These are phyloP conservation scores for Chrysolina haemoptera DNA, from an alignment of 2,888 invertebrate species.

Conservation along the genomic window DNA sequence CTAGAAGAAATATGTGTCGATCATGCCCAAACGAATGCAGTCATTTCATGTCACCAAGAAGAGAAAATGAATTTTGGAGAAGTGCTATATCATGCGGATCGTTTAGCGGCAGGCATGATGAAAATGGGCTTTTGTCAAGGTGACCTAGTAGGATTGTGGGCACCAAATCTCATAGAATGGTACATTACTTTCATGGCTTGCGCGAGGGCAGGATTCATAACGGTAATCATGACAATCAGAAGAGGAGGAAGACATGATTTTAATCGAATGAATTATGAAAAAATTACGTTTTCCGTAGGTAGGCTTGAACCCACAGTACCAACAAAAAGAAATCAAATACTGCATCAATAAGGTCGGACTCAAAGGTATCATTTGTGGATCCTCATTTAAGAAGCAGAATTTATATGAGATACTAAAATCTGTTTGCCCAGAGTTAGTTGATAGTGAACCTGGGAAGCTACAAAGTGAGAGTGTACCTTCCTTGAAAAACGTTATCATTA, in stretches of 20 bases:
- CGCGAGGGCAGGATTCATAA: conserved; percentile 79
- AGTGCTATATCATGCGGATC: conserved; percentile 74
- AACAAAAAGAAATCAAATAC: conserved; percentile 79
- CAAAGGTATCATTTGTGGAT: conserved; percentile 78
- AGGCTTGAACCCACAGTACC: conserved; percentile 79
- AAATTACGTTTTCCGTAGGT: conserved; percentile 62
- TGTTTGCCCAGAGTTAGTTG: conserved; percentile 75
- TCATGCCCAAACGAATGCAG: conserved; percentile 74
- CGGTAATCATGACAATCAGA: conserved; percentile 70
- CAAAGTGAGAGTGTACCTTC: conserved; percentile 70
- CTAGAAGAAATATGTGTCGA: conserved; percentile 71
- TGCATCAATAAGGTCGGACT: conserved; percentile 81
- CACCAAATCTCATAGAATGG: conserved; percentile 86
- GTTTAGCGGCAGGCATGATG: conserved; percentile 79
- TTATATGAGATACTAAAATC: conserved; percentile 77
- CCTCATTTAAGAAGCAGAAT: conserved; percentile 75
- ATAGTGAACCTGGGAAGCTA: conserved; percentile 70
- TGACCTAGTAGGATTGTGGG: conserved; percentile 86
- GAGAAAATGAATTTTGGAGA: conserved; percentile 72
- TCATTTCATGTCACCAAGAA: conserved; percentile 74
- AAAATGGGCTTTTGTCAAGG: conserved; percentile 79
- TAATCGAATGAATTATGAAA: too few species aligned
- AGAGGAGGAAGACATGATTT: background rate
- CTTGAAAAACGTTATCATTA: conserved; percentile 74
- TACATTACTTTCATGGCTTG: conserved; percentile 80